phyloP scores from a whole-genome alignment of 2,797 vertebrate species.

The Gallinago solitaria region DNA sequence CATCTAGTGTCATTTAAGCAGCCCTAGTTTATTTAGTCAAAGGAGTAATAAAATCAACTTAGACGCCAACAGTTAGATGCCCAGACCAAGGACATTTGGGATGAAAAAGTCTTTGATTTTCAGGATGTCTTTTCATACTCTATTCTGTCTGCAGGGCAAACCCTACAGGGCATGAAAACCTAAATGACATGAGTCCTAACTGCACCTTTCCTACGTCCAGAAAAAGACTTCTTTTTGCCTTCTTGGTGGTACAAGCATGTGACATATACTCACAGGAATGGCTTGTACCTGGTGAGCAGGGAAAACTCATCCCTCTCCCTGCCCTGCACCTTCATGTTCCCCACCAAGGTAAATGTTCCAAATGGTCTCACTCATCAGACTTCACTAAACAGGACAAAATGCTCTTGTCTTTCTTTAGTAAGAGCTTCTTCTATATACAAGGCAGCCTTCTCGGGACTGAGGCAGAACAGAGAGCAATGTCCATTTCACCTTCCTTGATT shows the following conservation, averaged over 20 bases:
- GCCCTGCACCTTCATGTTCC: not conserved
- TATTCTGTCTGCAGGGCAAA: not conserved
- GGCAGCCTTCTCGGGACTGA: not conserved
- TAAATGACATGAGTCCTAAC: not conserved
- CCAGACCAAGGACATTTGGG: not conserved
- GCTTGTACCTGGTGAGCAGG: not conserved
- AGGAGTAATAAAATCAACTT: not conserved
- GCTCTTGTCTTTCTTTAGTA: not conserved
- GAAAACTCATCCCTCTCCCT: not conserved
- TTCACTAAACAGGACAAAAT: not conserved
- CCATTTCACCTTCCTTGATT: constrained; percentile 5
- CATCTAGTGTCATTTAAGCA: not conserved
- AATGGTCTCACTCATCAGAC: not conserved
- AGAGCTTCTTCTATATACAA: not conserved
- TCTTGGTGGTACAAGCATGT: not conserved
- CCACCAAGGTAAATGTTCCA: not conserved
- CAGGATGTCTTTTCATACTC: not conserved
- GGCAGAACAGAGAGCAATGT: not conserved
- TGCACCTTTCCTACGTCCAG: not conserved
- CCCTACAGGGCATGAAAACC: not conserved
- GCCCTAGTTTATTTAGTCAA: not conserved
- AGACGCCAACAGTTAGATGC: not conserved
- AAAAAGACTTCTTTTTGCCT: not conserved
- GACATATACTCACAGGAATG: accelerated
- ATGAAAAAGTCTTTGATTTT: not conserved